Evolutionary conservation across 2,888 invertebrate genomes (phyloP).

Genomic region (Drosophila borborema): DNA sequence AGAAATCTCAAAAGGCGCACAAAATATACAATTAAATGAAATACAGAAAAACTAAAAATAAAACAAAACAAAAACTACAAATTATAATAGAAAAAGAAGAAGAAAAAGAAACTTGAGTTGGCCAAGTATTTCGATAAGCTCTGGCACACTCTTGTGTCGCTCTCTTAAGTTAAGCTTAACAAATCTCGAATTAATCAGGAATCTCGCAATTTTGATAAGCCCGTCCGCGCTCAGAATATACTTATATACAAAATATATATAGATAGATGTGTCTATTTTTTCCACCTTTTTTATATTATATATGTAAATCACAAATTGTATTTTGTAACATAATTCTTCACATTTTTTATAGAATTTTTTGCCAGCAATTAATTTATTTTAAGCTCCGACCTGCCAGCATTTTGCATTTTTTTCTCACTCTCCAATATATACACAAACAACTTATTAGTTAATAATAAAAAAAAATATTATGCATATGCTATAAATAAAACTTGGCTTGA

Average conservation of each 20-base stretch:
- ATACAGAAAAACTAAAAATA: neutral
- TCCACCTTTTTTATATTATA: slow-evolving; percentile 12
- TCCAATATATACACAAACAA: slow-evolving; percentile 25
- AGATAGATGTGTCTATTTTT: neutral
- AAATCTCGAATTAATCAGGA: slow-evolving; percentile 46
- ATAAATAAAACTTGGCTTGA: slow-evolving; percentile 48
- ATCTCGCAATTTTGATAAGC: slow-evolving; percentile 36
- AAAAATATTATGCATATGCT: slow-evolving; percentile 14
- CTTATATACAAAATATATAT: neutral
- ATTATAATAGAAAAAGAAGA: slow-evolving; percentile 8
- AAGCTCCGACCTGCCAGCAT: slow-evolving; percentile 74
- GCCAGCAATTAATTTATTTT: slow-evolving; percentile 58
- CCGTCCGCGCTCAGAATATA: slow-evolving; percentile 1
- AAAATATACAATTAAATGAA: slow-evolving; percentile 37
- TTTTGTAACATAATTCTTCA: slow-evolving; percentile 54
- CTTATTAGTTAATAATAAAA: slow-evolving; percentile 30
- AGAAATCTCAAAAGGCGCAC: slow-evolving; percentile 56
- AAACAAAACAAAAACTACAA: neutral
- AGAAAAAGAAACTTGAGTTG: slow-evolving; percentile 43
- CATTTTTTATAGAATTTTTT: slow-evolving; percentile 15
- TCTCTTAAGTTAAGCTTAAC: slow-evolving; percentile 38
- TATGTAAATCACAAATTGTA: slow-evolving; percentile 27
- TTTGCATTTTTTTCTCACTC: slow-evolving; percentile 56
- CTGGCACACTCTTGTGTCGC: neutral
- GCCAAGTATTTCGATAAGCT: slow-evolving; percentile 72